Evolutionary conservation across 2,113 vertebrate genomes (phyloP).

Genomic region (Eleginops maclovinus): DNA sequence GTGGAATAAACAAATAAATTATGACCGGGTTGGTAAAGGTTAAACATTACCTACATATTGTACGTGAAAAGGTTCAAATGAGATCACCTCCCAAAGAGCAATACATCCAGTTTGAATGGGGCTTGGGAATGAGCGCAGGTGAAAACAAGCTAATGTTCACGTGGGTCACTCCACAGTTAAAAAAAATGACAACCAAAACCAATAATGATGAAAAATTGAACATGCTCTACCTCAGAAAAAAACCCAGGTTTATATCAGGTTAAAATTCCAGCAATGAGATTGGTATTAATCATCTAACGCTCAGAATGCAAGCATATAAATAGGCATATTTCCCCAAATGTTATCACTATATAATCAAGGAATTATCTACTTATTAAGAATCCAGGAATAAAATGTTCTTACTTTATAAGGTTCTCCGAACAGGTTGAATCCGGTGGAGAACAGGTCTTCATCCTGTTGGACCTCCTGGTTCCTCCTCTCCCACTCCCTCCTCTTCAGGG

Average conservation of each 20-base stretch:
- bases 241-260: too few relatives aligned
- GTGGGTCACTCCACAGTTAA: too few relatives aligned
- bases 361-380: background rate
- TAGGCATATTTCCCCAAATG: background rate
- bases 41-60: background rate
- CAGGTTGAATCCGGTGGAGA: constrained; percentile 97
- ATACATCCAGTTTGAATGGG: background rate
- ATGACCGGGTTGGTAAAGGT: too few relatives aligned
- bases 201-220: too few relatives aligned
- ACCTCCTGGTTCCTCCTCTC: constrained; percentile 97
- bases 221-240: too few relatives aligned
- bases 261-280: too few relatives aligned
- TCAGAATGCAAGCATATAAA: background rate
- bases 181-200: too few relatives aligned
- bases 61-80: too few relatives aligned
- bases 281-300: background rate
- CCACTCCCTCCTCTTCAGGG: constrained; percentile 97
- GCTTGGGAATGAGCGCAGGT: background rate
- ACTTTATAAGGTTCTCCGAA: constrained; percentile 99
- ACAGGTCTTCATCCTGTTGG: constrained; percentile 97
- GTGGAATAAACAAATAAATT: too few relatives aligned
- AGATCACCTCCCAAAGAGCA: too few relatives aligned
- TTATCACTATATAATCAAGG: background rate
- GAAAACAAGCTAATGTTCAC: background rate
- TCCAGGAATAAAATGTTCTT: background rate